phyloP scores from a whole-genome alignment of 2,797 vertebrate genomes.

The Cuniculus paca region DNA sequence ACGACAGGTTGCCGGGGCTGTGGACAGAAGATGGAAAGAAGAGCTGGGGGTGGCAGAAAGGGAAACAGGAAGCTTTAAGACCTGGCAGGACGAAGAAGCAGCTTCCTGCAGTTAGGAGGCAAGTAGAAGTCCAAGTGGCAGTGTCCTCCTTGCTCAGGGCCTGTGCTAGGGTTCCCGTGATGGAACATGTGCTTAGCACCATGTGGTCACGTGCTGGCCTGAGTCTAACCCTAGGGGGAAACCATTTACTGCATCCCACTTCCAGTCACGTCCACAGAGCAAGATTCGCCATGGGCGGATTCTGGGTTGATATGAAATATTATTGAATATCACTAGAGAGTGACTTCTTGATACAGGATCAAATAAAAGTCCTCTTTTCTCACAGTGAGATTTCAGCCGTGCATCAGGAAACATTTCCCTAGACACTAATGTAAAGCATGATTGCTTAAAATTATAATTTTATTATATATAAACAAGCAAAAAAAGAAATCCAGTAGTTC shows the following conservation, averaged over 20 bases:
- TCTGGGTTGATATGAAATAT: conserved; percentile 58
- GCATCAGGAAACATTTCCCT: conserved; percentile 21
- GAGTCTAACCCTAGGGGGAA: neutral
- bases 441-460: conserved; percentile 22
- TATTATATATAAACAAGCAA: neutral
- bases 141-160: fast-evolving
- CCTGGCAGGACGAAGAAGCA: neutral
- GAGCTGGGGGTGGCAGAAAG: neutral
- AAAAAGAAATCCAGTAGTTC: neutral
- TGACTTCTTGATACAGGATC: conserved; percentile 40
- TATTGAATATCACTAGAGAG: conserved; percentile 64
- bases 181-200: neutral
- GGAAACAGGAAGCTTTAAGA: neutral
- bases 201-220: neutral
- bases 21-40: neutral
- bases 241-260: neutral
- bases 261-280: neutral
- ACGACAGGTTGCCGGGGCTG: neutral
- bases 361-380: neutral
- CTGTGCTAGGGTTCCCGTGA: neutral
- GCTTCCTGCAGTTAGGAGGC: neutral
- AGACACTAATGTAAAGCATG: neutral
- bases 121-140: neutral
- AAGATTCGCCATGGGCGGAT: neutral
- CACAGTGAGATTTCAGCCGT: neutral